Percentiles rank a stretch among this genome's conserved stretches.
phyloP scores from a whole-genome alignment of 2,888 invertebrate genomes.

The Rugalucina vietnamica region DNA sequence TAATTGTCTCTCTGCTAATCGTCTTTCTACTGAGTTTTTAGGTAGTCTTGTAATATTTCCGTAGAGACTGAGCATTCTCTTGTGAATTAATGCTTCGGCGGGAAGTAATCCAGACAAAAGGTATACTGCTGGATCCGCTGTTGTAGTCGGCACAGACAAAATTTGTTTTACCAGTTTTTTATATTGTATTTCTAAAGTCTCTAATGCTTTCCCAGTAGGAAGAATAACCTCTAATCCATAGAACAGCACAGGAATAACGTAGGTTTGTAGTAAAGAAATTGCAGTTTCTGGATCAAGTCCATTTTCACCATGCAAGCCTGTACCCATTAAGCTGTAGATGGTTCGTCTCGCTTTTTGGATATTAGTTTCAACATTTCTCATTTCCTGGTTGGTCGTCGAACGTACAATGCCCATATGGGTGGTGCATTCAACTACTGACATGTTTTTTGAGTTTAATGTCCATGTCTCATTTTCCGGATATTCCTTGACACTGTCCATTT shows the following conservation, averaged over 20 bases:
- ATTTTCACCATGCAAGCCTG: conserved; percentile 27
- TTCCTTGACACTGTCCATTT: neutral
- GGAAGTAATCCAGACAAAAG: conserved; percentile 29
- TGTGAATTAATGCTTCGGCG: too few relatives aligned
- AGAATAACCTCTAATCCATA: conserved; percentile 27
- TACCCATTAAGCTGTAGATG: conserved; percentile 7
- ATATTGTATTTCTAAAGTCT: conserved; percentile 15
- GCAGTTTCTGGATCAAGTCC: conserved; percentile 19
- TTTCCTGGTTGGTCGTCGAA: neutral
- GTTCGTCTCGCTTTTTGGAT: conserved; percentile 20
- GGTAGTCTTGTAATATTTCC: conserved; percentile 12
- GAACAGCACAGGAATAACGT: conserved; percentile 10
- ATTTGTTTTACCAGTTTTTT: conserved; percentile 26
- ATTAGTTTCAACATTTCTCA: neutral
- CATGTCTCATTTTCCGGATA: neutral
- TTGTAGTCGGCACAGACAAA: conserved; percentile 13
- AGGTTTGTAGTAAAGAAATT: conserved; percentile 21
- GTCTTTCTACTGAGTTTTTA: neutral
- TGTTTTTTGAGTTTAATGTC: too few relatives aligned
- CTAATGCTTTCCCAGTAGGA: neutral
- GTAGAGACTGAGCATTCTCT: conserved; percentile 10
- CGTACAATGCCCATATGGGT: conserved; percentile 10
- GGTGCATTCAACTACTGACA: neutral
- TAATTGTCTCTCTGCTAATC: conserved; percentile 17
- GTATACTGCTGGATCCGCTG: conserved; percentile 26